phyloP scores from a whole-genome alignment of 2,888 invertebrate species.

The Drosophila heteroneura region DNA sequence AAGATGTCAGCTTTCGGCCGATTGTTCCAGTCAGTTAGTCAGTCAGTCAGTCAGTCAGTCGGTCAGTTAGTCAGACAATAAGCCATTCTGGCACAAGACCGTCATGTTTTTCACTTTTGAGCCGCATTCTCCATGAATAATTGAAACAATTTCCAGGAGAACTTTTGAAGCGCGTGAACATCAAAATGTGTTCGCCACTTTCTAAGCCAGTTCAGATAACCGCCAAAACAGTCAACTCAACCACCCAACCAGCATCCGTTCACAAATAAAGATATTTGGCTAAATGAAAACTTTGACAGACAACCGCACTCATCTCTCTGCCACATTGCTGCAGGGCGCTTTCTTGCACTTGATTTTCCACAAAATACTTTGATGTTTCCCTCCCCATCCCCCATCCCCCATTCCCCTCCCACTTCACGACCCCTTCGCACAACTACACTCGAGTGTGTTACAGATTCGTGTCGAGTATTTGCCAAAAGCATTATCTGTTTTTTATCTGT shows the following conservation, averaged over 20 bases:
- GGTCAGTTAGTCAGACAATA: conserved; percentile 8
- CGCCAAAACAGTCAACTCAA: neutral
- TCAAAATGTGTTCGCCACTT: conserved; percentile 39
- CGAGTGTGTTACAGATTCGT: neutral
- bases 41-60: neutral
- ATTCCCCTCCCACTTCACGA: neutral
- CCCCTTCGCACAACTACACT: neutral
- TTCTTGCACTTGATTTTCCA: conserved; percentile 20
- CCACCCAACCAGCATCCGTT: neutral
- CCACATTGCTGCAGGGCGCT: conserved; percentile 1
- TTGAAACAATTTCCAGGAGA: conserved; percentile 46
- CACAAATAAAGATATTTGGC: conserved; percentile 23
- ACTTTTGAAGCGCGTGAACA: conserved; percentile 44
- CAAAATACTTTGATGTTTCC: conserved; percentile 13
- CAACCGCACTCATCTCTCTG: conserved; percentile 44
- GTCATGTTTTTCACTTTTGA: conserved; percentile 26
- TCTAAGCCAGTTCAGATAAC: conserved; percentile 8
- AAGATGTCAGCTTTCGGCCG: too few species aligned
- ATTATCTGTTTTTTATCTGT: neutral
- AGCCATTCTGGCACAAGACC: conserved; percentile 2
- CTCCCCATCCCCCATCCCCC: neutral
- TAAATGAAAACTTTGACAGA: conserved; percentile 14
- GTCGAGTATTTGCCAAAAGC: neutral
- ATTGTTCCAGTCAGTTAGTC: neutral
- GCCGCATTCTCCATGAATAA: conserved; percentile 57